phyloP scores from a whole-genome alignment of 2,888 invertebrate species.

The Orchestes rusci region DNA sequence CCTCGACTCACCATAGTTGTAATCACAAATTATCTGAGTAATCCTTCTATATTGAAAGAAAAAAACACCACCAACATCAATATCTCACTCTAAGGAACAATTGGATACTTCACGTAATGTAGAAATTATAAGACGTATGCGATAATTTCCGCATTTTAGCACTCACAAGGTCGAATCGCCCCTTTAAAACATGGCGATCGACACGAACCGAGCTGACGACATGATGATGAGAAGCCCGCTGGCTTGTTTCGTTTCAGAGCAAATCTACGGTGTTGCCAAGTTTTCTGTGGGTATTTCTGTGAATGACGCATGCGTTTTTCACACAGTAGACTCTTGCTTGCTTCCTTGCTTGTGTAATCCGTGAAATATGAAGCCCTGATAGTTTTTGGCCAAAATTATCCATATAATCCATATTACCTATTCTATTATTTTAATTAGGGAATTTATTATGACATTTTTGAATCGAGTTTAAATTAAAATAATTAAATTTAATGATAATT shows the following conservation, averaged over 20 bases:
- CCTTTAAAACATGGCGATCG: slow-evolving; percentile 50
- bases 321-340: too few relatives aligned
- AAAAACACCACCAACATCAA: slow-evolving; percentile 45
- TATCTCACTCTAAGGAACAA: slow-evolving; percentile 44
- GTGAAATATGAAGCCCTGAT: not conserved
- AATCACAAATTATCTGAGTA: slow-evolving; percentile 58
- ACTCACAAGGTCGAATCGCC: slow-evolving; percentile 44
- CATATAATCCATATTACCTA: too few relatives aligned
- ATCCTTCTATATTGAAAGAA: slow-evolving; percentile 50
- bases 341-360: too few relatives aligned
- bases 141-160: slow-evolving; percentile 47
- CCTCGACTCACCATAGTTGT: slow-evolving; percentile 55
- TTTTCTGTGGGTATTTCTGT: too few relatives aligned
- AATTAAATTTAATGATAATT: too few relatives aligned
- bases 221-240: slow-evolving; percentile 1
- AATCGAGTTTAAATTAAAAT: too few relatives aligned
- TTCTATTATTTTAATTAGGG: too few relatives aligned
- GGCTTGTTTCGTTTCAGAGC: not conserved
- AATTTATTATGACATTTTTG: too few relatives aligned
- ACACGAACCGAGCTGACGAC: slow-evolving; percentile 9
- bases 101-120: slow-evolving; percentile 51
- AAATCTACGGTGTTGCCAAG: not conserved
- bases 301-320: too few relatives aligned
- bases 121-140: slow-evolving; percentile 46
- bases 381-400: too few relatives aligned